Evolutionary conservation across 1,140 invertebrate species (phyloP).

Genomic region (Neuroterus valhalla): DNA sequence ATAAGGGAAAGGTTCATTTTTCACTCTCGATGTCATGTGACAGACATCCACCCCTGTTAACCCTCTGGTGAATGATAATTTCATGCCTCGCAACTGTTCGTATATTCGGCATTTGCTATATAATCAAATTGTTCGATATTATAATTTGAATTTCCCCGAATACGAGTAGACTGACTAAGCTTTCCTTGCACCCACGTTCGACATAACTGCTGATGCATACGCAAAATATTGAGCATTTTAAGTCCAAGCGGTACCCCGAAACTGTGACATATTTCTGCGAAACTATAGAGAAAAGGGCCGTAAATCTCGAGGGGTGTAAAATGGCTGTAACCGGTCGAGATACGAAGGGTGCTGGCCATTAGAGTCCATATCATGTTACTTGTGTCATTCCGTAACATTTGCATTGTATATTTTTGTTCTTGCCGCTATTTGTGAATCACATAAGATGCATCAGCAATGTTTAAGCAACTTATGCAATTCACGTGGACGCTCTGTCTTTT

Average conservation of each 20-base stretch:
- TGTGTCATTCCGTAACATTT: no score
- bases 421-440: no score
- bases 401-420: no score
- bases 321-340: not conserved
- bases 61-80: slow-evolving; percentile 9
- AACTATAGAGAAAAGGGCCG: not conserved
- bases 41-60: slow-evolving; percentile 10
- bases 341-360: not conserved
- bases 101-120: not conserved
- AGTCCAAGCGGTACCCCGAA: not conserved
- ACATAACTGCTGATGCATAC: slow-evolving; percentile 13
- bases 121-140: slow-evolving; percentile 11
- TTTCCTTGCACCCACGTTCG: slow-evolving; percentile 2
- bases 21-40: slow-evolving; percentile 14
- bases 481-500: no score
- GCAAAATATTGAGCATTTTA: slow-evolving; percentile 5
- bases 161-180: not conserved
- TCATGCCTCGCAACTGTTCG: slow-evolving; percentile 19
- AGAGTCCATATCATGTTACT: not conserved
- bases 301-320: slow-evolving; percentile 23
- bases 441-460: no score
- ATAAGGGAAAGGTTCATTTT: slow-evolving; percentile 11
- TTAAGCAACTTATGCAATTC: no score
- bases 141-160: slow-evolving; percentile 27
- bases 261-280: not conserved